Evolutionary conservation across 1,140 invertebrate genomes (phyloP).

Genomic region (Sinonovacula constricta): DNA sequence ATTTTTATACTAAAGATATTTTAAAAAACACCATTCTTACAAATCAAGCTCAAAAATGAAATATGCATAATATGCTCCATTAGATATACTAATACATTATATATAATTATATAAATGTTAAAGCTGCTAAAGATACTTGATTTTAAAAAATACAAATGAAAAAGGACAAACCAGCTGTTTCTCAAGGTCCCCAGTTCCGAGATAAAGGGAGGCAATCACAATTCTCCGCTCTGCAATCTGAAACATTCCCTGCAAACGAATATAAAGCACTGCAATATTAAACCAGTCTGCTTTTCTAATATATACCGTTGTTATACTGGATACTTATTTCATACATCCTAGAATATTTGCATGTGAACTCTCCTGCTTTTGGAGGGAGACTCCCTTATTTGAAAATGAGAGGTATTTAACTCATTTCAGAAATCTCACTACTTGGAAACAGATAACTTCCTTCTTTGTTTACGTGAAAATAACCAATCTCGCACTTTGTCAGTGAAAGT

Average conservation of each 20-base stretch:
- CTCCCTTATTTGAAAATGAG: no score
- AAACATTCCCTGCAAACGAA: slow-evolving; percentile 84
- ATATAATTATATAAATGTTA: background rate
- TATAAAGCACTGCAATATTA: slow-evolving; percentile 10
- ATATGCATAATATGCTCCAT: no score
- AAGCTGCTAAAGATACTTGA: background rate
- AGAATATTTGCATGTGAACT: background rate
- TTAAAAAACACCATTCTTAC: background rate
- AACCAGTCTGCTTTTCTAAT: background rate
- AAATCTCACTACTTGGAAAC: no score
- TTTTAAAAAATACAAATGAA: background rate
- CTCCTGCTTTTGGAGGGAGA: background rate
- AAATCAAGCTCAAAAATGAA: background rate
- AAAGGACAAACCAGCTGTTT: slow-evolving; percentile 83
- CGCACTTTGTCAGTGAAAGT: no score
- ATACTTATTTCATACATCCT: background rate
- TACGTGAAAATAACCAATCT: no score
- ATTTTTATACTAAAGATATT: background rate
- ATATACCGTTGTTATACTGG: background rate
- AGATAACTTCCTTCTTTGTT: background rate
- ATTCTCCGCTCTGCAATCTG: slow-evolving; percentile 87
- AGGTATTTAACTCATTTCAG: background rate
- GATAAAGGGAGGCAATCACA: slow-evolving; percentile 93
- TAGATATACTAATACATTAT: background rate
- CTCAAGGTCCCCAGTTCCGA: slow-evolving; percentile 94